Percentiles rank a stretch among this genome's conserved stretches.
These are phyloP conservation scores for Rhagonycha fulva DNA, from an alignment of 2,888 invertebrate species.

Conservation along the genomic window DNA sequence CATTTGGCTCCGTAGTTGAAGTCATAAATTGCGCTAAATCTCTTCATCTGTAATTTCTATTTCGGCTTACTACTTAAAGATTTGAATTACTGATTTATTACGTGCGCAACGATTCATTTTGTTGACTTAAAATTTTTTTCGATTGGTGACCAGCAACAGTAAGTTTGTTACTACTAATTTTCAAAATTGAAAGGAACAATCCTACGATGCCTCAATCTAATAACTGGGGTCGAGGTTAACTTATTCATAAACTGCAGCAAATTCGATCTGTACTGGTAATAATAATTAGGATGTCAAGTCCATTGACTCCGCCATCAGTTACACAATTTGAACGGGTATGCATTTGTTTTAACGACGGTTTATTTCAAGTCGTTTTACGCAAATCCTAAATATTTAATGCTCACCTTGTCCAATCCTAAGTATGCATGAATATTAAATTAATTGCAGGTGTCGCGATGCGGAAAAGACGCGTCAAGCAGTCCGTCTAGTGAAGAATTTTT, in stretches of 20 bases:
- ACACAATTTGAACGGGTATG: neutral
- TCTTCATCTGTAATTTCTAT: neutral
- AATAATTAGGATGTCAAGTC: neutral
- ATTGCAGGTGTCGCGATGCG: slow-evolving; percentile 10
- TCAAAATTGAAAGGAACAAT: no score
- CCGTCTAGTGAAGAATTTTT: slow-evolving; percentile 11
- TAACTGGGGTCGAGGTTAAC: neutral
- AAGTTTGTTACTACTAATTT: no score
- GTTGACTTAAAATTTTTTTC: neutral
- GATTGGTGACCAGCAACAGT: neutral
- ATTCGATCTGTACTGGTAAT: neutral
- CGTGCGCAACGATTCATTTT: neutral
- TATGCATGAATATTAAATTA: slow-evolving; percentile 9
- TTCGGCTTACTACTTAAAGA: neutral
- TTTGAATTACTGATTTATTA: neutral
- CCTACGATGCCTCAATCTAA: neutral
- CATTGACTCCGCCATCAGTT: neutral
- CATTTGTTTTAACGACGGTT: neutral
- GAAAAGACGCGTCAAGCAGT: slow-evolving; percentile 12
- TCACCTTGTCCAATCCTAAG: neutral
- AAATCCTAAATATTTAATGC: neutral
- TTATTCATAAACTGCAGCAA: neutral
- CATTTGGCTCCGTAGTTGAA: neutral
- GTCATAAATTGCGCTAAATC: neutral
- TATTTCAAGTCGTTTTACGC: neutral